Evolutionary conservation across 1,140 invertebrate genomes (phyloP), one percentile per base, ranked within the genome.

Genomic region (Drosophila tropicalis): DNA sequence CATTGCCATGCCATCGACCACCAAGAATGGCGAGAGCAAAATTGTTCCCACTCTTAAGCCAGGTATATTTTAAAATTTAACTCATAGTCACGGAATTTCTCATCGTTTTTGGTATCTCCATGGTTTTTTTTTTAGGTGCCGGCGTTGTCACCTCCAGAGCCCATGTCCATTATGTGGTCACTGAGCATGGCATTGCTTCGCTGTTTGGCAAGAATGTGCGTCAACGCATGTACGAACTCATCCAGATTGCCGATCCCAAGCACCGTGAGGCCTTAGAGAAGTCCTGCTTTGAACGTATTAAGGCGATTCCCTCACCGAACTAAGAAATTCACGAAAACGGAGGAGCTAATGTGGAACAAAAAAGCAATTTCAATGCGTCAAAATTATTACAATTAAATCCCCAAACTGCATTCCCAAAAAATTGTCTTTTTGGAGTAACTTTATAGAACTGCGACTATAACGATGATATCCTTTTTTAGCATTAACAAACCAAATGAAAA

Each of bases 81-180:
- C 29, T 29, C 29, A 5, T 3, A 29, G 5, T 29, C 29, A 0
- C 9, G 15, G 58, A 34, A 36, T 1, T n/a, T 13, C 12, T n/a
- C 39, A 62, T 9, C 25, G 2, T 2, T 9, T 9, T 29, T 3
- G 32, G 25, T 1, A 13, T 56, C 9, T 3, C 40, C 12, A 15
- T 67, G 56, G 71, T 63, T 61, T 87, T 81, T 25, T 25, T 25
- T 25, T 3, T 25, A 98, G 98, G 98, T 80, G 97, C 97, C 75
- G 98, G 98, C 54, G 97, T 99, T 13, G 98, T 99, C 3, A 98
- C 98, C 2, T 96, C 96, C 0, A 94, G 98, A 84, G 98, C 97
- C 1, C 97, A 99, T 84, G 97, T 97, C 1, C 96, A 98, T 87
- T 99, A 99, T 89, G 94, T 99, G 5, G 98, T 98, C 0, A 99